Percentiles rank a stretch among this genome's conserved stretches.
Evolutionary conservation across 92 coral and sea anemone genomes (phyloP).

Genomic region (Parazoanthus darwini): DNA sequence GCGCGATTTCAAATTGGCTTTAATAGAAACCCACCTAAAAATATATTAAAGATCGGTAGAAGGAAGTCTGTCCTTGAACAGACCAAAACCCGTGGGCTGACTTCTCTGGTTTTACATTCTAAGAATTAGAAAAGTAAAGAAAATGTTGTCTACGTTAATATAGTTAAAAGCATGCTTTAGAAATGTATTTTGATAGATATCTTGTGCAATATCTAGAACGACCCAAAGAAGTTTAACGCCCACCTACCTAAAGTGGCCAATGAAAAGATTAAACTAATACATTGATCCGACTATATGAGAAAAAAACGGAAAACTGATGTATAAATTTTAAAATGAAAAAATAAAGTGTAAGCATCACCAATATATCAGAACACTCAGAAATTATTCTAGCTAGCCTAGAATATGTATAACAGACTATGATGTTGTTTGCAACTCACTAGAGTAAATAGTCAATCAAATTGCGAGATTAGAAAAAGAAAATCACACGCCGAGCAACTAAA

Average conservation of each 20-base stretch:
- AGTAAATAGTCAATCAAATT: too few relatives aligned
- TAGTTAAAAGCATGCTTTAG: slow-evolving; percentile 8
- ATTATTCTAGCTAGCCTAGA: background rate
- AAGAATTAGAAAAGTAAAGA: slow-evolving; percentile 20
- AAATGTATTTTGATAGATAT: background rate
- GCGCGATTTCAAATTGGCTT: background rate
- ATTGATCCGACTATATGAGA: background rate
- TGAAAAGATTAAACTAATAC: background rate
- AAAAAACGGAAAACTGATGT: background rate
- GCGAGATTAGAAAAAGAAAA: too few relatives aligned
- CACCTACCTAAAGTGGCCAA: background rate
- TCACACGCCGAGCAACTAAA: too few relatives aligned
- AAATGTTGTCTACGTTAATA: background rate
- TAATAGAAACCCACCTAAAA: background rate
- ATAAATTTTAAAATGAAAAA: too few relatives aligned
- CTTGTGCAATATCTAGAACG: slow-evolving; percentile 8
- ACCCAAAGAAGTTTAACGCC: slow-evolving; percentile 13
- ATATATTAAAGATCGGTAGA: background rate
- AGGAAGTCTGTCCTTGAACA: background rate
- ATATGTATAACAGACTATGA: too few relatives aligned
- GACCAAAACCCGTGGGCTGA: background rate
- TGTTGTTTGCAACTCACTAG: too few relatives aligned
- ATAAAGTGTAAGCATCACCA: background rate
- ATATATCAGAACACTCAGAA: background rate
- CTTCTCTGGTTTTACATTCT: background rate